A percentile compares a stretch with the other conserved stretches of the same genome.
Evolutionary conservation across 2,888 invertebrate genomes (phyloP).

Genomic region (Patella depressa): DNA sequence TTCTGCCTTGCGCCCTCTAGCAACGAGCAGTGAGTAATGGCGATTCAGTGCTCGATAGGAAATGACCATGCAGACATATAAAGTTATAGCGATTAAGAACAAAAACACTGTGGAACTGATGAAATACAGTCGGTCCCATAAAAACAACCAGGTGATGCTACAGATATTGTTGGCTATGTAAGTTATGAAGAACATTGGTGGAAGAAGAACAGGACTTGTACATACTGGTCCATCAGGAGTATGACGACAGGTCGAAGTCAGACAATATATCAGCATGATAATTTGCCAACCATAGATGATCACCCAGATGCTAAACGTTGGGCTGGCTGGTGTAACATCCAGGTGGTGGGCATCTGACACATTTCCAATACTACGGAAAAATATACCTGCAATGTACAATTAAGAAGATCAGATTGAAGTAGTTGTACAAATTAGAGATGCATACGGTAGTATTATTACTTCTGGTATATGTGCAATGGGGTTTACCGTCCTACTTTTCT

Average conservation of each 20-base stretch:
- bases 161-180: slow-evolving; percentile 49
- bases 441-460: too few relatives aligned
- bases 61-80: background rate
- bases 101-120: background rate
- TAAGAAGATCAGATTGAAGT: too few relatives aligned
- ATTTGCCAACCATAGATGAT: slow-evolving; percentile 63
- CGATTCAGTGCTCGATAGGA: slow-evolving; percentile 46
- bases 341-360: background rate
- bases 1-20: slow-evolving; percentile 46
- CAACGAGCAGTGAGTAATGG: slow-evolving; percentile 41
- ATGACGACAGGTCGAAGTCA: slow-evolving; percentile 55
- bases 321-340: slow-evolving; percentile 51
- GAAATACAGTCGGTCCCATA: slow-evolving; percentile 46
- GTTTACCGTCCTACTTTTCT: too few relatives aligned
- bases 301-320: slow-evolving; percentile 64
- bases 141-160: slow-evolving; percentile 54
- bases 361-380: background rate
- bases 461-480: too few relatives aligned
- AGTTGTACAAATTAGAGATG: too few relatives aligned
- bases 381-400: background rate
- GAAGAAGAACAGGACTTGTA: slow-evolving; percentile 50
- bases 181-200: slow-evolving; percentile 50
- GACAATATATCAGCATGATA: slow-evolving; percentile 58
- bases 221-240: slow-evolving; percentile 53
- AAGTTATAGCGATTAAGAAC: background rate